Evolutionary conservation across 2,113 vertebrate genomes (phyloP).

Genomic region (Psittacara wagleri): DNA sequence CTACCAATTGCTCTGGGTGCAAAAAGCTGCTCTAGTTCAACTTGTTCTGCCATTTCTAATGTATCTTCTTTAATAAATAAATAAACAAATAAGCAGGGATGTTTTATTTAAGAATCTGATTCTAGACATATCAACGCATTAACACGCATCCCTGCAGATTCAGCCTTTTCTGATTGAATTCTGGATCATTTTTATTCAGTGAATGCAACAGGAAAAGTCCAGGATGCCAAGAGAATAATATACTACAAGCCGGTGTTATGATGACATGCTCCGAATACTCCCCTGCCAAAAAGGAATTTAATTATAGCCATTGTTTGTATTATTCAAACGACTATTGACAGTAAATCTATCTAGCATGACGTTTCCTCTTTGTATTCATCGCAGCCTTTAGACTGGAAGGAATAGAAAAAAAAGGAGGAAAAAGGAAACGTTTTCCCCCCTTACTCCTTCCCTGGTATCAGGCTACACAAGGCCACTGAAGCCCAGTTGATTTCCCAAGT

Average conservation of each 20-base stretch:
- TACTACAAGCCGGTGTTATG: constrained; percentile 10
- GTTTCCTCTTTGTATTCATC: constrained; percentile 53
- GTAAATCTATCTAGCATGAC: constrained; percentile 53
- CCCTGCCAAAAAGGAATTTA: constrained; percentile 67
- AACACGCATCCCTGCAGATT: constrained; percentile 40
- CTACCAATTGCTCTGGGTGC: neutral
- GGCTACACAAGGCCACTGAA: constrained; percentile 83
- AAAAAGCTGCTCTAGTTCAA: constrained; percentile 21
- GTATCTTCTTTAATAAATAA: constrained; percentile 37
- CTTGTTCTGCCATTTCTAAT: constrained; percentile 37
- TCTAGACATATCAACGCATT: constrained; percentile 52
- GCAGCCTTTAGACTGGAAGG: constrained; percentile 73
- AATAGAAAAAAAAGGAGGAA: neutral
- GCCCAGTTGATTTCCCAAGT: constrained; percentile 93
- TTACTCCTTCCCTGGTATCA: constrained; percentile 10
- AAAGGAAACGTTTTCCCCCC: constrained; percentile 11
- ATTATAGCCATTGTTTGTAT: constrained; percentile 75
- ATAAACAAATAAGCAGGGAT: constrained; percentile 43
- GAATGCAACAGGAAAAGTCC: constrained; percentile 41
- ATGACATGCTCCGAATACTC: constrained; percentile 58
- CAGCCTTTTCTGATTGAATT: constrained; percentile 63
- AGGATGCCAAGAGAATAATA: constrained; percentile 60
- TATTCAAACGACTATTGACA: constrained; percentile 68
- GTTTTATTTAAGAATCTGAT: constrained; percentile 71
- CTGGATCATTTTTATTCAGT: constrained; percentile 49